Evolutionary conservation across 1,140 invertebrate genomes (phyloP), one percentile per base, ranked within the genome.

Genomic region (Drosophila lini): DNA sequence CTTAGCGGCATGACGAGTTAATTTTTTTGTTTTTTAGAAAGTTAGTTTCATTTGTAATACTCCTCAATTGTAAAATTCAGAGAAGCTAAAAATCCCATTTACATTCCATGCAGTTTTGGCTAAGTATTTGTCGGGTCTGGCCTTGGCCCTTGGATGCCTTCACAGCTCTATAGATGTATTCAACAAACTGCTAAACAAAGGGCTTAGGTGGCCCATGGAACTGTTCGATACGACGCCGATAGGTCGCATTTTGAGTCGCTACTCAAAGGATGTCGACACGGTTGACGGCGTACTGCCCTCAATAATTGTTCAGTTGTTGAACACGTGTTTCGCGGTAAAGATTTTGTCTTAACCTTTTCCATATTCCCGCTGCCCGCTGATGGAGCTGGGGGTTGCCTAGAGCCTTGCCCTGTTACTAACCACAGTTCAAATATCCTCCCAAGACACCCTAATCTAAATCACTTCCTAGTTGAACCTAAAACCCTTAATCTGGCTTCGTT

Each of bases 181-280:
- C 93, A 78, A 85, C 59, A 78, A 62, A 58, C 92, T 97, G 73
- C 93, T 97, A 56, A 84, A 88, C 67, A 94, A 94, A 78, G 92
- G 96, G 76, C 89, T 97, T 61, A 94, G 93, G 73, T 95, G 94
- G 91, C 95, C 96, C 45, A 95, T 96, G 93, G 93, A 93, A 73
- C 96, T 97, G 93, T 97, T 97, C 93, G 96, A 97, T 93, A 94
- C 93, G 65, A 96, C 96, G 67, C 97, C 97, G 25, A 91, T 94
- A 76, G 97, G 97, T 81, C 94, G 96, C 83, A 94, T 97, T 79
- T 91, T 97, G 63, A 96, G 95, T 93, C 94, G 96, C 73, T 96
- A 97, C 92, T 94, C 95, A 73, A 96, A 96, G 94, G 96, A 97
- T 93, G 93, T 96, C 69, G 95, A 96, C 86, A 93, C 94, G 50